phyloP scores from a whole-genome alignment of 2,113 vertebrate species.

The Clarias macrocephalus region DNA sequence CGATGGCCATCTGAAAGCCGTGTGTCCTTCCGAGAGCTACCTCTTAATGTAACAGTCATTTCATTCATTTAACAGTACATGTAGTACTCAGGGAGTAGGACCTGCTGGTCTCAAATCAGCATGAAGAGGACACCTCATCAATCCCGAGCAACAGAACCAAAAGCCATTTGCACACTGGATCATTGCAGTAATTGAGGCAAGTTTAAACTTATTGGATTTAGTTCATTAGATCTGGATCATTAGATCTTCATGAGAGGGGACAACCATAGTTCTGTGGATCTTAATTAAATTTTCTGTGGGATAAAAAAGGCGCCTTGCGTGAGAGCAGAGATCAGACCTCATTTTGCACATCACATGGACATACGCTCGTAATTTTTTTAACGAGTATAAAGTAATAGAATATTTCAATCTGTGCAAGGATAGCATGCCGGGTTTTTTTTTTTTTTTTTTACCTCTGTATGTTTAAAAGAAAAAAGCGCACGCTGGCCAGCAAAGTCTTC shows the following conservation, averaged over 20 bases:
- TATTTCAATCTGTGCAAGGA: not conserved
- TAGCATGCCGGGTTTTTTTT: not conserved
- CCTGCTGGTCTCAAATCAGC: not conserved
- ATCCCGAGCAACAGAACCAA: not conserved
- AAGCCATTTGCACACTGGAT: conserved; percentile 2
- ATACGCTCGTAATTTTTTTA: not conserved
- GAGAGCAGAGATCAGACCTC: not conserved
- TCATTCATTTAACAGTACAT: no score
- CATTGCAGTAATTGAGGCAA: conserved; percentile 28
- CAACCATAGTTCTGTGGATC: conserved; percentile 35
- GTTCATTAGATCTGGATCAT: conserved; percentile 46
- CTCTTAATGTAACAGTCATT: no score
- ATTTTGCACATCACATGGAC: not conserved
- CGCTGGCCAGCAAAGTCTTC: not conserved
- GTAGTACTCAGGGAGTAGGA: not conserved
- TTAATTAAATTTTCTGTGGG: conserved; percentile 38
- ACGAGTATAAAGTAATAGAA: not conserved
- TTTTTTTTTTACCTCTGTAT: not conserved
- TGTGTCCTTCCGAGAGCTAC: not conserved
- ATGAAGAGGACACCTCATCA: not conserved
- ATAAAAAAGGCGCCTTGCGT: conserved; percentile 7
- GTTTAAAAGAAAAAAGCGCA: not conserved
- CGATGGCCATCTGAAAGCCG: not conserved
- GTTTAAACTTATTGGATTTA: conserved; percentile 43
- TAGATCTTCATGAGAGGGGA: conserved; percentile 27